Percentiles rank a stretch among this genome's conserved stretches.
Evolutionary conservation across 2,888 invertebrate genomes (phyloP).

Genomic region (Esperia sulphurella): DNA sequence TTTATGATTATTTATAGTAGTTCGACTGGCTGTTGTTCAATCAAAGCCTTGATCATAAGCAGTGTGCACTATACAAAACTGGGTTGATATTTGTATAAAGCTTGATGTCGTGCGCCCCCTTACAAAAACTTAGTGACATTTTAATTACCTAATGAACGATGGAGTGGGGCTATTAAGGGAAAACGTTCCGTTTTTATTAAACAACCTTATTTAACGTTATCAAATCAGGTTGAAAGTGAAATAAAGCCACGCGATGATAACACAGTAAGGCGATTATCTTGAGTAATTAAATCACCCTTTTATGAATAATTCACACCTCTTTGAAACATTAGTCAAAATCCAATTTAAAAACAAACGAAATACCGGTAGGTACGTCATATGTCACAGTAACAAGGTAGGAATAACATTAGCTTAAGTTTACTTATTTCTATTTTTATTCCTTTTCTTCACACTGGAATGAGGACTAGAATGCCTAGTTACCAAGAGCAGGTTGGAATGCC

Average conservation of each 20-base stretch:
- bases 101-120: constrained; percentile 1
- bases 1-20: too few relatives aligned
- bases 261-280: constrained; percentile 45
- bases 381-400: too few relatives aligned
- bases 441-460: too few relatives aligned
- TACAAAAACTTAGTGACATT: constrained; percentile 15
- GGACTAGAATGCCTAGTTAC: too few relatives aligned
- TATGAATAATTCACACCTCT: constrained; percentile 38
- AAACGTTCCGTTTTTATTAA: constrained; percentile 1
- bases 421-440: too few relatives aligned
- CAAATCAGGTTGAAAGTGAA: constrained; percentile 48
- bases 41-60: too few relatives aligned
- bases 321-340: constrained; percentile 15
- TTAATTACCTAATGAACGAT: constrained; percentile 7
- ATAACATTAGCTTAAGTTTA: too few relatives aligned
- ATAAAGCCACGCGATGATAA: constrained; percentile 63
- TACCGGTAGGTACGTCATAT: too few relatives aligned
- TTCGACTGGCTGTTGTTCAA: too few relatives aligned
- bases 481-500: too few relatives aligned
- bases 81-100: too few relatives aligned
- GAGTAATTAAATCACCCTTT: constrained; percentile 55
- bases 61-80: too few relatives aligned
- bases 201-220: constrained; percentile 36
- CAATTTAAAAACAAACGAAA: constrained; percentile 8
- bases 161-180: constrained; percentile 2